Evolutionary conservation across 2,888 invertebrate species (phyloP).

Genomic region (Julus scanicus): DNA sequence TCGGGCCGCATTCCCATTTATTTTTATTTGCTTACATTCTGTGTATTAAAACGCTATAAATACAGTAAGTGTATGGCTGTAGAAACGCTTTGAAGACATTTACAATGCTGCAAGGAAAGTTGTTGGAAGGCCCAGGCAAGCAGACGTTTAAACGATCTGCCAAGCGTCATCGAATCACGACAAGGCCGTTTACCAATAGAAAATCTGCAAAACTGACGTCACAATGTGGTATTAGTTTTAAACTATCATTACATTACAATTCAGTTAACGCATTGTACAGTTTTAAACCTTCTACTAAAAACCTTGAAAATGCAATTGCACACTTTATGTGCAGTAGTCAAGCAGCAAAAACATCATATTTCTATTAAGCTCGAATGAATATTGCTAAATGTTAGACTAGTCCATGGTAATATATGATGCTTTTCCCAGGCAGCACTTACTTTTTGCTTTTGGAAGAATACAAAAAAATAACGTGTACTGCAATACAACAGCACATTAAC

Average conservation of each 20-base stretch:
- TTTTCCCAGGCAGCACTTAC: no score
- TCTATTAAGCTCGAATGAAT: background rate
- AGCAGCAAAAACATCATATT: background rate
- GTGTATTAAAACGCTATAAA: background rate
- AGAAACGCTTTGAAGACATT: background rate
- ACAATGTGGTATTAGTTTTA: background rate
- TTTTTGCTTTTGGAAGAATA: no score
- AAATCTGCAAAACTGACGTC: conserved; percentile 12
- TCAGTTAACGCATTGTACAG: background rate
- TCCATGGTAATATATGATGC: background rate
- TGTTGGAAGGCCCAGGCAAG: background rate
- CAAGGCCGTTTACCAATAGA: background rate
- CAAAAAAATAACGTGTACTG: no score
- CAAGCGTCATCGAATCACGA: background rate
- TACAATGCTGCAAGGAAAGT: background rate
- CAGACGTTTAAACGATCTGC: background rate
- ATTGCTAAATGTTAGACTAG: background rate
- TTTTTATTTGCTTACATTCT: background rate
- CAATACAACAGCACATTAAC: no score
- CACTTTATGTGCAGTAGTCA: background rate
- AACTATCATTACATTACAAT: background rate
- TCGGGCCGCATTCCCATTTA: background rate
- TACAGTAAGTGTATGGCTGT: background rate
- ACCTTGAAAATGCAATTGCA: background rate
- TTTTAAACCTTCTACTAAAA: background rate